These are phyloP conservation scores for Varanus salvator DNA, from an alignment of 2,113 vertebrate genomes.

Conservation along the genomic window DNA sequence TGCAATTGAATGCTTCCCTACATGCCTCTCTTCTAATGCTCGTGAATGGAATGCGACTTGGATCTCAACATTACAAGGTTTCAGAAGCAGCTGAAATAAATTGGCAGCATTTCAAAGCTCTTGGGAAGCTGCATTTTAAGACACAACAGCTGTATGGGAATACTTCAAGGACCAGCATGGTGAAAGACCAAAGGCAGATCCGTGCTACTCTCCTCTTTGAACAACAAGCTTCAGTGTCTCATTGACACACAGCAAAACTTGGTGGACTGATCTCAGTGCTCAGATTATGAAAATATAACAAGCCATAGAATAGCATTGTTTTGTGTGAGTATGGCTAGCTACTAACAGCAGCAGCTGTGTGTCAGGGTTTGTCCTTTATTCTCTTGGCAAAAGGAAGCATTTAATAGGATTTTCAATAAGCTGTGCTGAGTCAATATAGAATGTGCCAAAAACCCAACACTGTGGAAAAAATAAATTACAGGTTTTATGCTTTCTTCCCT, in stretches of 20 bases:
- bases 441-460: conserved; percentile 35
- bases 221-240: conserved; percentile 3
- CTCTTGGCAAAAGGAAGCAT: conserved; percentile 56
- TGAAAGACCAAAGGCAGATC: conserved; percentile 35
- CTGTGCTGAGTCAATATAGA: conserved; percentile 35
- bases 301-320: conserved; percentile 24
- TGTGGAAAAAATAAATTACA: conserved; percentile 42
- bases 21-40: conserved; percentile 10
- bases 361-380: conserved; percentile 42
- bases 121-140: conserved; percentile 58
- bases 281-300: conserved; percentile 21
- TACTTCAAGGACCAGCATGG: conserved; percentile 48
- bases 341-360: conserved; percentile 32
- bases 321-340: conserved; percentile 32
- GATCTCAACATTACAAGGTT: conserved; percentile 34
- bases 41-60: conserved; percentile 34
- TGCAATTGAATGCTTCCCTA: conserved; percentile 33
- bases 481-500: conserved; percentile 37
- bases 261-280: conserved; percentile 12
- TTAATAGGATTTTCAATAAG: conserved; percentile 18
- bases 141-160: conserved; percentile 52
- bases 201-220: conserved; percentile 15
- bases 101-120: conserved; percentile 58
- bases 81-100: conserved; percentile 59
- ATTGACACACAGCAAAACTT: conserved; percentile 23